Base-by-base conservation (phyloP, 2,888 invertebrate species). In the Cylindroiulus punctatus region DNA sequence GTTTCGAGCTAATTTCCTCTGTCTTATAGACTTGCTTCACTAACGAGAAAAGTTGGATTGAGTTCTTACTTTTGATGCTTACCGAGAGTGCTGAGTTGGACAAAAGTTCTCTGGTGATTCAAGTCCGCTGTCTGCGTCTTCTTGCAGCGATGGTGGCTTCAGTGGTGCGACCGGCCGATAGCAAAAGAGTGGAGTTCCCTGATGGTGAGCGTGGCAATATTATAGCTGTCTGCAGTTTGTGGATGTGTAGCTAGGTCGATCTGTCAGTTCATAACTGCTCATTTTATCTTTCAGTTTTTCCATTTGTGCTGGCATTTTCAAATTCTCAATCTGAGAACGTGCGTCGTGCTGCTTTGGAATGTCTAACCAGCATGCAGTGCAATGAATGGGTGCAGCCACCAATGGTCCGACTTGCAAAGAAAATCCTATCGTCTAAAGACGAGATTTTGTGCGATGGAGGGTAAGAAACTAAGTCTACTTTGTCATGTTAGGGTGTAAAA, bases 401-500 rank as follows among this genome's bases (percentile, higher is more conserved):
- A 17, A 26, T 76, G 76, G 30, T 76, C 14, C 14, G 76, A 10
- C 76, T 76, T 76, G 76, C 76, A 4, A 76, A 76, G 5, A 76
- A 76, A 4, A 76, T 76, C 30, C 76, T 76, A 4, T 30, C 76
- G 2, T 76, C 76, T 26, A 76, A 76, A 30, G 76, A 76, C 14
- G 76, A 76, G 17, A 76, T 76, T 76, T 8, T 76, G 17, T 76
- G 76, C 17, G 76, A 76, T 14, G 76, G 76, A 76, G 76, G 32
- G 76, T 76, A 76, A 76, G 76, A 17, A 30, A 14, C 30, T 76
- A 65, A 65, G 8, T 17, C 1, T 30, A 10, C 14, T 26, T 44
- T 44, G 8, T 30, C 4, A 52, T 30, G 5, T 32, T 76, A 8
- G 44, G 44, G 14, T 14, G 14, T 3, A 8, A 1, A 44, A 10